Percentiles rank a stretch among this genome's conserved stretches.
phyloP scores from a whole-genome alignment of 2,888 invertebrate genomes.

The Arctia plantaginis region DNA sequence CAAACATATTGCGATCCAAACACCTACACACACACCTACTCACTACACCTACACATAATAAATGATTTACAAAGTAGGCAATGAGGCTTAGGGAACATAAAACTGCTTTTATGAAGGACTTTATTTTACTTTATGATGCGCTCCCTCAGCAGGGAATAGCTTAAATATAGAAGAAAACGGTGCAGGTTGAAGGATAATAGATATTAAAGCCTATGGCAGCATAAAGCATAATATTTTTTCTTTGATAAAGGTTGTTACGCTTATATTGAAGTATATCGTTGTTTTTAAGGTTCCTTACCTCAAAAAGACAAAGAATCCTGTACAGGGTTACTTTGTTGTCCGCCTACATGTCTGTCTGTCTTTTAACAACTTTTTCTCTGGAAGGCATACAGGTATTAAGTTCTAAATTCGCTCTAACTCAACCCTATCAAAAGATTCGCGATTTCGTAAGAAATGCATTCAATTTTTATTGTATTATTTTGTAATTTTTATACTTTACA shows the following conservation, averaged over 20 bases:
- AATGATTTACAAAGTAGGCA: conserved; percentile 37
- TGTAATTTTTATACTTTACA: too few species aligned
- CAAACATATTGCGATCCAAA: conserved; percentile 13
- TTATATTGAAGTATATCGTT: not conserved
- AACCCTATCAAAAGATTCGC: too few species aligned
- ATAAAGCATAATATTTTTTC: conserved; percentile 1
- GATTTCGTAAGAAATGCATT: too few species aligned
- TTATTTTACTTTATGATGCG: conserved; percentile 16
- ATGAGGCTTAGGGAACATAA: not conserved
- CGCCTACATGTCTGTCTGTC: too few species aligned
- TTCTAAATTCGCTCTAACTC: too few species aligned
- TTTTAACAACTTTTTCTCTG: too few species aligned
- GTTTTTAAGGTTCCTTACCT: not conserved
- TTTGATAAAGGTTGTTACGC: not conserved
- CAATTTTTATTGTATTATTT: too few species aligned
- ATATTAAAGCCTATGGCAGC: not conserved
- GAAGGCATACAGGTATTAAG: too few species aligned
- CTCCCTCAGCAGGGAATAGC: conserved; percentile 16
- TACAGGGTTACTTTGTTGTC: too few species aligned
- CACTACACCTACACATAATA: conserved; percentile 2
- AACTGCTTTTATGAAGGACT: conserved; percentile 21
- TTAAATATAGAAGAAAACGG: conserved; percentile 6
- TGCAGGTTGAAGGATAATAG: conserved; percentile 4
- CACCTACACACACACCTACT: not conserved
- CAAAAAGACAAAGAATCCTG: not conserved